These are phyloP conservation scores for Leistus spinibarbis DNA, from an alignment of 2,888 invertebrate genomes.

Conservation along the genomic window DNA sequence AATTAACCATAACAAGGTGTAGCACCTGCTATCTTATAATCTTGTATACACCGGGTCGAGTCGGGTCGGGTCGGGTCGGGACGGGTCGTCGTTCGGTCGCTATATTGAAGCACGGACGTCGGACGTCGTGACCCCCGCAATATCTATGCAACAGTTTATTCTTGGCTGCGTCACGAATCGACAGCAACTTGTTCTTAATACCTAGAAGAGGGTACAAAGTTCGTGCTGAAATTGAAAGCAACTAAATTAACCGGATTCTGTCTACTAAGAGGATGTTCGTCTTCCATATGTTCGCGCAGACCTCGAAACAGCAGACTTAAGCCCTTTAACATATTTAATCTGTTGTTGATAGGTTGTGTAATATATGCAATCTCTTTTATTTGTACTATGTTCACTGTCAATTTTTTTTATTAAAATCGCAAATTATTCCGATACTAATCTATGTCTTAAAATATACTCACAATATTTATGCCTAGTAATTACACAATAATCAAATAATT, in stretches of 20 bases:
- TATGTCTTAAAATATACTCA: too few species aligned
- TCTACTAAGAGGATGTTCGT: background rate
- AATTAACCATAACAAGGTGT: conserved; percentile 56
- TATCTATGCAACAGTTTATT: background rate
- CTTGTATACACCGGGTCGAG: background rate
- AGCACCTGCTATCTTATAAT: conserved; percentile 46
- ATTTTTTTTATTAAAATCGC: too few species aligned
- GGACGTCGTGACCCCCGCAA: background rate
- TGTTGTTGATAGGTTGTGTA: too few species aligned
- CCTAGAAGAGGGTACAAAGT: background rate
- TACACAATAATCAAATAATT: too few species aligned
- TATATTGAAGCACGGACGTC: background rate
- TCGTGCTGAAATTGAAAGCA: background rate
- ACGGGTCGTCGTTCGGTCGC: background rate
- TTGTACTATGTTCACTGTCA: too few species aligned
- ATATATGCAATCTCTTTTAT: too few species aligned
- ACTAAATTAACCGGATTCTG: background rate
- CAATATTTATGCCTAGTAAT: too few species aligned
- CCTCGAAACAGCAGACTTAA: too few species aligned
- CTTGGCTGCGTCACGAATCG: too few species aligned
- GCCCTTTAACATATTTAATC: too few species aligned
- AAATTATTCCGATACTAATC: too few species aligned
- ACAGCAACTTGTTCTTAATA: background rate
- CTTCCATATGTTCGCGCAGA: too few species aligned
- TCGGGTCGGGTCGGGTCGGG: background rate